Evolutionary conservation across 2,888 invertebrate species (phyloP).

Genomic region (Cosmia trapezina): DNA sequence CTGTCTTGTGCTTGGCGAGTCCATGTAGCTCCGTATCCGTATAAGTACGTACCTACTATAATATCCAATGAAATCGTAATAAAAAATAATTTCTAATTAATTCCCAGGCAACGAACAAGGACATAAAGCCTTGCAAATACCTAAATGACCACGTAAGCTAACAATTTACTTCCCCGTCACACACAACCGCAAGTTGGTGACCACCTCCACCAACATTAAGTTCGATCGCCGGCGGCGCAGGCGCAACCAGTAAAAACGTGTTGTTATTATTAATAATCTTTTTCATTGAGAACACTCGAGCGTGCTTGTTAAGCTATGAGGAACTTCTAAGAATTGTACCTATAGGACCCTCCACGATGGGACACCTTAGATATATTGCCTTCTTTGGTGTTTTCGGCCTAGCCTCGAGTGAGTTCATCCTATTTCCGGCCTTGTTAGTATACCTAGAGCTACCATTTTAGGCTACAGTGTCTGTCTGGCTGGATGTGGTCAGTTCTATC

Average conservation of each 20-base stretch:
- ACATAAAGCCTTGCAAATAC: background rate
- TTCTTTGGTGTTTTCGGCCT: constrained; percentile 5
- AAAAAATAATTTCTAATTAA: background rate
- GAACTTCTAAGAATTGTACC: constrained; percentile 70
- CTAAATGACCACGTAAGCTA: constrained; percentile 26
- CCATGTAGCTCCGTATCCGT: too few species aligned
- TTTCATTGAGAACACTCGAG: constrained; percentile 78
- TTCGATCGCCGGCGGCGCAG: constrained; percentile 83
- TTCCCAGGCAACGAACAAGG: background rate
- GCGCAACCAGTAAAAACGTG: constrained; percentile 84
- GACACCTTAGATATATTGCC: background rate
- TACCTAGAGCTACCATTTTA: background rate
- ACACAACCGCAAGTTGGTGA: constrained; percentile 74
- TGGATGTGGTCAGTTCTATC: background rate
- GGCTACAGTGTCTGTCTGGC: background rate
- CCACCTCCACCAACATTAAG: constrained; percentile 71
- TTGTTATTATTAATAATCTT: constrained; percentile 89
- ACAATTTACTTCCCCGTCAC: constrained; percentile 28
- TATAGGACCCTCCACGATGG: constrained; percentile 70
- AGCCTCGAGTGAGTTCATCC: background rate
- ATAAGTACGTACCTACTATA: background rate
- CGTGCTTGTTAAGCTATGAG: constrained; percentile 66
- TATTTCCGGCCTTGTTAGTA: constrained; percentile 6
- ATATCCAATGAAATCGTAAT: background rate
- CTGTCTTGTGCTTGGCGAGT: too few species aligned